Conservation (phyloP, 1,140 invertebrate species). For the Zeugodacus cucurbitae region DNA sequence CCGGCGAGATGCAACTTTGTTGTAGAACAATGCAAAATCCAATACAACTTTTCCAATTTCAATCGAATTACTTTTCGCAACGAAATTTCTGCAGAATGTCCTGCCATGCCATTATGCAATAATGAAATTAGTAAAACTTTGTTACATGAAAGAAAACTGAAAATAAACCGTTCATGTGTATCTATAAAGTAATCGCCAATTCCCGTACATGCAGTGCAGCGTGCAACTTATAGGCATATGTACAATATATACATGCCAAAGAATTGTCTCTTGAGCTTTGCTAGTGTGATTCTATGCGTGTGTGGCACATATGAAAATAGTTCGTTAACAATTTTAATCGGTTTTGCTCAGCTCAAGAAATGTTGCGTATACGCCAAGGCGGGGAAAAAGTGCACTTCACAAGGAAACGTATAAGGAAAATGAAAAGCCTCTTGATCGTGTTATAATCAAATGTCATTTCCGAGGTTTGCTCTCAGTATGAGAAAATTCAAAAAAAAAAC, state of each 20-base stretch:
- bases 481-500: too few species aligned
- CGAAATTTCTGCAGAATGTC: not conserved
- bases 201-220: not conserved
- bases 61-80: not conserved
- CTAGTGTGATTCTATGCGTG: not conserved
- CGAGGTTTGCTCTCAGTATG: too few species aligned
- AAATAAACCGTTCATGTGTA: not conserved
- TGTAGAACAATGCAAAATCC: not conserved
- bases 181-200: not conserved
- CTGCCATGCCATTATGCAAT: not conserved
- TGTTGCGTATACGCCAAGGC: slow-evolving; percentile 1
- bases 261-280: not conserved
- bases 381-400: not conserved
- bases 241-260: not conserved
- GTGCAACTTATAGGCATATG: not conserved
- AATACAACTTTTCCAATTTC: slow-evolving; percentile 8
- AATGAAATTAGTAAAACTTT: not conserved
- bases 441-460: too few species aligned
- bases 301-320: not conserved
- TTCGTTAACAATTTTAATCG: not conserved
- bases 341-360: not conserved
- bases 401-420: too few species aligned
- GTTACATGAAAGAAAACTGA: not conserved
- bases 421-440: too few species aligned
- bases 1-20: not conserved